Evolutionary conservation across 1,140 invertebrate genomes (phyloP).

Genomic region (Luehdorfia chinensis): DNA sequence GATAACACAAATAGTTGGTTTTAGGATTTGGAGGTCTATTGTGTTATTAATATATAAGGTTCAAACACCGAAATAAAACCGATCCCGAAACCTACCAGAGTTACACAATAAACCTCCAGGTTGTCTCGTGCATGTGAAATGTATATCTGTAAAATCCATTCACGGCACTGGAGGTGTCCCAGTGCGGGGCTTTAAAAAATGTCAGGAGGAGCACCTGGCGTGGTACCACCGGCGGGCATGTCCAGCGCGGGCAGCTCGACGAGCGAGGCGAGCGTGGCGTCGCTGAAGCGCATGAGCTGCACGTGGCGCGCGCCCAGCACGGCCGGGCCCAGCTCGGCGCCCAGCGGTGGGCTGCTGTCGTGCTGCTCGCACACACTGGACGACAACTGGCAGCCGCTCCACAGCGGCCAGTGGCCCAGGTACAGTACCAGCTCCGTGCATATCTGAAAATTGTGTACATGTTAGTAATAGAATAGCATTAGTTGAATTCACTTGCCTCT

Average conservation of each 20-base stretch:
- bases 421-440: slow-evolving; percentile 92
- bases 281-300: slow-evolving; percentile 92
- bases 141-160: no score
- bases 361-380: slow-evolving; percentile 95
- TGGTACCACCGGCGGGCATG: slow-evolving; percentile 89
- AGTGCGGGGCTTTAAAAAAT: no score
- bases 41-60: not conserved
- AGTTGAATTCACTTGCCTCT: not conserved
- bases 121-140: no score
- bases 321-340: slow-evolving; percentile 86
- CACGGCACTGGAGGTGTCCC: no score
- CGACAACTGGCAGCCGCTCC: slow-evolving; percentile 79
- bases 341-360: slow-evolving; percentile 84
- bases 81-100: no score
- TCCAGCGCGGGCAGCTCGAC: slow-evolving; percentile 94
- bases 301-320: slow-evolving; percentile 93
- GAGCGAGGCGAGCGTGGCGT: slow-evolving; percentile 90
- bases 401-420: slow-evolving; percentile 94
- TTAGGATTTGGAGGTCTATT: no score
- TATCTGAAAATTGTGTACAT: no score
- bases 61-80: slow-evolving; percentile 1
- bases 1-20: no score
- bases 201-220: slow-evolving; percentile 77
- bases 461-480: not conserved
- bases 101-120: no score